Evolutionary conservation across 2,888 invertebrate species (phyloP).

Genomic region (Sminthurides aquaticus): DNA sequence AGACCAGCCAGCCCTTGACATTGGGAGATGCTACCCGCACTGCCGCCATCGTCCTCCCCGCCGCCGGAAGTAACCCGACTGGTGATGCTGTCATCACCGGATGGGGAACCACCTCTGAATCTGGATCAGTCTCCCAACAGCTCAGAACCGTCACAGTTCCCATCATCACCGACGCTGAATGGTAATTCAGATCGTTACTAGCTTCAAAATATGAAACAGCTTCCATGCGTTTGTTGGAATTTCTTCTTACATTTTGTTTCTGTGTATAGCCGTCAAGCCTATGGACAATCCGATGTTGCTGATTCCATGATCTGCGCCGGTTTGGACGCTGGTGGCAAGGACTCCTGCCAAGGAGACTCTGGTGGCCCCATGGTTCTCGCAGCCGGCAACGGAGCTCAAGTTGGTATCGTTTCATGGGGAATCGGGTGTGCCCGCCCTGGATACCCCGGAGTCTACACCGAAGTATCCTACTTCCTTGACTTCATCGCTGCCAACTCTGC

Average conservation of each 20-base stretch:
- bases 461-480: not conserved
- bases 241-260: not conserved
- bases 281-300: not conserved
- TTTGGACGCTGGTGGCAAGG: conserved; percentile 13
- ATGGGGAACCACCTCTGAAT: conserved; percentile 4
- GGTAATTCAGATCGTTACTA: not conserved
- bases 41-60: not conserved
- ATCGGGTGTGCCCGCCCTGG: conserved; percentile 2
- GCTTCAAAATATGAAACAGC: not conserved
- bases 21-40: not conserved
- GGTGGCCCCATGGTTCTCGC: conserved; percentile 5
- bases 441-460: conserved; percentile 12
- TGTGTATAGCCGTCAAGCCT: not conserved
- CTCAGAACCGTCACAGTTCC: conserved; percentile 1
- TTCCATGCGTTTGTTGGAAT: too few species aligned
- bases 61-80: conserved; percentile 1
- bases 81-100: not conserved
- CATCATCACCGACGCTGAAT: not conserved
- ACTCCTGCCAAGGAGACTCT: conserved; percentile 21
- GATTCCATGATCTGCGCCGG: conserved; percentile 27
- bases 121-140: not conserved
- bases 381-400: not conserved
- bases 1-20: not conserved
- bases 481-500: conserved; percentile 7
- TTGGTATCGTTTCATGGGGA: conserved; percentile 7